These are phyloP conservation scores for Electrona antarctica DNA, from an alignment of 2,113 vertebrate genomes.

Conservation along the genomic window DNA sequence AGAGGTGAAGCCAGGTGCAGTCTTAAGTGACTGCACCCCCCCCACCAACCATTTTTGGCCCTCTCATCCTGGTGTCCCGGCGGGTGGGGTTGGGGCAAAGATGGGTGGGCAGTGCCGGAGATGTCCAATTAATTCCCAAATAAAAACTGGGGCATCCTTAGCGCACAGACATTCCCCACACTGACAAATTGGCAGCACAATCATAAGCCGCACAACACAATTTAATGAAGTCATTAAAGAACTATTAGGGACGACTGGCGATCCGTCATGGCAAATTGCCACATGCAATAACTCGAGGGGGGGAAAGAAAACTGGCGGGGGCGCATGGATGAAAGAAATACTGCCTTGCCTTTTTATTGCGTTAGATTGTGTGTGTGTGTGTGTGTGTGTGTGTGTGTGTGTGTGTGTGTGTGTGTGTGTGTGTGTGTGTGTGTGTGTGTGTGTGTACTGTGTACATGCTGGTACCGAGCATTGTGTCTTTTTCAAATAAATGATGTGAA, in stretches of 20 bases:
- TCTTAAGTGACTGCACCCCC: background rate
- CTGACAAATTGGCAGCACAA: constrained; percentile 85
- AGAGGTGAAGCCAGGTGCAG: constrained; percentile 17
- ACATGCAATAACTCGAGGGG: constrained; percentile 65
- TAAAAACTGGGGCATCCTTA: constrained; percentile 77
- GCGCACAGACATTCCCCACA: constrained; percentile 75
- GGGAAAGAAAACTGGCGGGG: constrained; percentile 15
- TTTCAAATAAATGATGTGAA: constrained; percentile 55
- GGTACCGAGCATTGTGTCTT: constrained; percentile 47
- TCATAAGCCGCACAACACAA: constrained; percentile 87
- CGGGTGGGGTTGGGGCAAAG: constrained; percentile 1
- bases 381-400: constrained; percentile 8
- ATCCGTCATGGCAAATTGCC: constrained; percentile 78
- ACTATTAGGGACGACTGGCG: constrained; percentile 71
- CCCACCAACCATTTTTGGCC: constrained; percentile 24
- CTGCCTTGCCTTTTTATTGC: constrained; percentile 27
- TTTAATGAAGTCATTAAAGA: constrained; percentile 84
- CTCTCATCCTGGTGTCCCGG: constrained; percentile 23
- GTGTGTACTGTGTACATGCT: constrained; percentile 22
- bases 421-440: constrained; percentile 27
- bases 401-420: constrained; percentile 3
- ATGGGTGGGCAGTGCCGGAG: constrained; percentile 50
- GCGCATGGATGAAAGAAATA: constrained; percentile 59
- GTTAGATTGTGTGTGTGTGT: constrained; percentile 24
- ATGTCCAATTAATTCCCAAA: constrained; percentile 80